Evolutionary conservation across 2,888 invertebrate genomes (phyloP), one percentile per base, ranked within the genome.

Genomic region (Lasiommata megera): DNA sequence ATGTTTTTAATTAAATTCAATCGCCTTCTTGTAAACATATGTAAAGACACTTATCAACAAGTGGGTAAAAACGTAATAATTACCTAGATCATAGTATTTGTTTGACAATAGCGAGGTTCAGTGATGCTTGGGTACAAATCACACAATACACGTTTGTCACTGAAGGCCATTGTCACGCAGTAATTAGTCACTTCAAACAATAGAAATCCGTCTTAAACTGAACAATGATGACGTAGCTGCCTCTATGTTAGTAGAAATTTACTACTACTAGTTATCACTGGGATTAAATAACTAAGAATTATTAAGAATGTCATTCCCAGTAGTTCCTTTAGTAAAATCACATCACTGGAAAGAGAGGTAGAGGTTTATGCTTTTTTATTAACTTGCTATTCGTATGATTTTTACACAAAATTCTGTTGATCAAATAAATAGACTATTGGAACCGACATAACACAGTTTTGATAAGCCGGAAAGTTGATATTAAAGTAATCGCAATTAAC

Each of bases 121-220:
- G 28, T 44, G 44, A 44, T 44, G 28, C 28, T 28, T 14, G n/a
- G 44, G 28, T 18, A 28, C 3, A 7, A 43, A 29, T 37, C 54
- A 47, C 54, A 57, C 47, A 47, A 57, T 43, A 46, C 29, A 37
- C 16, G 37, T 23, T 52, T 56, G 51, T 59, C 51, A 29, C 23
- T 41, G 52, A 61, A 61, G 61, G 61, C 58, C 61, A 61, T 58
- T 61, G 58, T 61, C 61, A 52, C 50, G 34, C 29, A 54, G 38
- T 56, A 54, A 62, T 62, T 59, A 61, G 55, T 61, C 52, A 53
- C 36, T 48, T 48, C 16, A 2, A 29, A 51, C 51, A 40, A 51
- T 51, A 51, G 51, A 40, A 40, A 51, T n/a, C 51, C 17, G 31
- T 16, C 51, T 51, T 51, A 29, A n/a, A 14, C 40, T 40, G 50